Percentiles rank a stretch among this genome's conserved stretches.
Conservation (phyloP, 2,797 vertebrate species). For the Mus minutoides region DNA sequence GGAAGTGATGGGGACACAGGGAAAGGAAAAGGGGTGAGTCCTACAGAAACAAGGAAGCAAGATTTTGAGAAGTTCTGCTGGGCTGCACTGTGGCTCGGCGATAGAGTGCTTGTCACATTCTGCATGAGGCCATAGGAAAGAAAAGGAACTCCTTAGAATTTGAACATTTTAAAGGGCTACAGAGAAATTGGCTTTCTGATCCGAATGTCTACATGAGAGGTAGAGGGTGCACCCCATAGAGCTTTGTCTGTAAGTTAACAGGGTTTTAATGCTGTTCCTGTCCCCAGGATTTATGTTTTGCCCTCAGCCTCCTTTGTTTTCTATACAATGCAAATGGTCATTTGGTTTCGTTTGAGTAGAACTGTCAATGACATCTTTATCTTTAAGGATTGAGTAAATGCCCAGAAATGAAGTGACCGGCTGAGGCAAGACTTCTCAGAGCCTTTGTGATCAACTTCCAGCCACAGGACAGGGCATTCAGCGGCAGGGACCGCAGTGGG, state of each 20-base stretch:
- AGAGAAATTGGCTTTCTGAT: background rate
- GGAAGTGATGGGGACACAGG: background rate
- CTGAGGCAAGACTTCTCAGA: background rate
- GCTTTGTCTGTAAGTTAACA: background rate
- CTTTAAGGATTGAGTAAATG: background rate
- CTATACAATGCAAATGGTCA: background rate
- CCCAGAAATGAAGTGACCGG: background rate
- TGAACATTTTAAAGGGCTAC: background rate
- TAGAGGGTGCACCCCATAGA: background rate
- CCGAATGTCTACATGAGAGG: background rate
- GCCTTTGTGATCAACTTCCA: background rate
- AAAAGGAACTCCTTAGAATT: background rate
- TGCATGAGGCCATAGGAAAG: background rate
- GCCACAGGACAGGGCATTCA: background rate
- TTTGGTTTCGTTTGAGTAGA: background rate
- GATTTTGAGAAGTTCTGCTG: background rate
- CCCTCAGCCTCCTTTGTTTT: background rate
- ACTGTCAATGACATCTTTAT: background rate
- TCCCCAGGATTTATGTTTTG: background rate
- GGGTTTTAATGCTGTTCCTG: fast-evolving
- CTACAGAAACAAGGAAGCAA: background rate
- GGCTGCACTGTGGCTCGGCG: too few relatives aligned
- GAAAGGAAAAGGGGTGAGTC: background rate
- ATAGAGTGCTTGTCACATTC: background rate
- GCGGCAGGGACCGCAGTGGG: background rate